Evolutionary conservation across 2,797 vertebrate genomes (phyloP).

Genomic region (Columba guinea): DNA sequence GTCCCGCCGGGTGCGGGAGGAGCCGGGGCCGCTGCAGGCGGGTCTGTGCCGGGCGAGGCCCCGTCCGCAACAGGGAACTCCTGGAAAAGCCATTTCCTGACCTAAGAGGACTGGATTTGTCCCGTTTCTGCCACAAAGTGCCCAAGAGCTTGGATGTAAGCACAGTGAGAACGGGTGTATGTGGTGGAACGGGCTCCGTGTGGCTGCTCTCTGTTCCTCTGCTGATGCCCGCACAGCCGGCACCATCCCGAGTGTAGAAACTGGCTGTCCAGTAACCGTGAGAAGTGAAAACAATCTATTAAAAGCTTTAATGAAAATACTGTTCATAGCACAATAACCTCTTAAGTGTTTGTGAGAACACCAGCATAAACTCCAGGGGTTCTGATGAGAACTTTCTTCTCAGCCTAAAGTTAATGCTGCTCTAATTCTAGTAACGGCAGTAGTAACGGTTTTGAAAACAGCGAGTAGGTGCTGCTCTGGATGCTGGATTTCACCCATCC

Average conservation of each 20-base stretch:
- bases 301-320: background rate
- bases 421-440: accelerated
- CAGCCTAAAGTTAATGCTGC: background rate
- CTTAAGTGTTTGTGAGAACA: background rate
- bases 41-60: too few relatives aligned
- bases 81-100: too few relatives aligned
- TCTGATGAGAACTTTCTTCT: background rate
- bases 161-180: accelerated
- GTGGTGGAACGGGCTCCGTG: background rate
- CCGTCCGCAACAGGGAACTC: too few relatives aligned
- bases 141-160: accelerated
- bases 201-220: too few relatives aligned
- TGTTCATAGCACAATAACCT: accelerated
- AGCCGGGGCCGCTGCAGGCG: background rate
- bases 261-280: background rate
- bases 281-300: background rate
- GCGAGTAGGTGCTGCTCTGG: background rate
- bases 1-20: background rate
- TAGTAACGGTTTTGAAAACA: accelerated
- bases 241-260: accelerated
- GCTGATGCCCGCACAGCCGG: background rate
- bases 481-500: background rate
- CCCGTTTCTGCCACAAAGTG: accelerated
- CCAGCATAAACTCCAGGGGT: accelerated
- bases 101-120: accelerated